Base-by-base conservation (phyloP, 2,888 invertebrate species). In the Volucella inflata region DNA sequence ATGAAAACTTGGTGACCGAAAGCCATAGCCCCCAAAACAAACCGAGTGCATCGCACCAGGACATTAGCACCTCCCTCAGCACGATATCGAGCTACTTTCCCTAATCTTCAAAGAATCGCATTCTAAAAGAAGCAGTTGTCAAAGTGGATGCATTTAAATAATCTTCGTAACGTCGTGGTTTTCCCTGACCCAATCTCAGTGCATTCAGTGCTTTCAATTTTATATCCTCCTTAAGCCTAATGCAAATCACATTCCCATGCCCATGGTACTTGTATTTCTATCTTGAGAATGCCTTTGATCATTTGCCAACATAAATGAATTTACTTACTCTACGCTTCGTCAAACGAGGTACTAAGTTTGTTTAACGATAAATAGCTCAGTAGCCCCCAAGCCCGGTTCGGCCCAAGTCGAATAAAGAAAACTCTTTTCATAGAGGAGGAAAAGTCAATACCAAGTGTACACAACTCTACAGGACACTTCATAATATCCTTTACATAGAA, bases 401-500 rank as follows among this genome's bases (percentile, higher is more conserved):
- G n/a, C 36, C 21, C n/a, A 21, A n/a, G 8, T 21, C 12, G 11
- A 48, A 36, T 11, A 36, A 51, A 65, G 17, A 1, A 76, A 59
- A 64, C 42, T n/a, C 38, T 44, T 46, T 60, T 36, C 14, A 36
- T 55, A 10, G 8, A 38, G 16, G 17, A 12, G 2, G 30, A 30
- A 30, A 30, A 60, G 36, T 16, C 59, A 59, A 44, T 14, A 44
- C 46, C 40, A 59, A 40, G 17, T 16, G 50, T 42, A 57, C 38
- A 81, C 42, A 44, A 67, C 48, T 62, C 62, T n/a, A 51, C 21
- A 78, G 59, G 14, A 60, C 71, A 65, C 78, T 78, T 78, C 30
- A 78, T 50, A 48, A 72, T 62, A 75, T 53, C 30, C 64, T 51
- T 64, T 60, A 75, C 84, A 80, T 51, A 75, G 60, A 80, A 80